Conservation (phyloP, 2,797 vertebrate species). For the Pseudochirops cupreus region DNA sequence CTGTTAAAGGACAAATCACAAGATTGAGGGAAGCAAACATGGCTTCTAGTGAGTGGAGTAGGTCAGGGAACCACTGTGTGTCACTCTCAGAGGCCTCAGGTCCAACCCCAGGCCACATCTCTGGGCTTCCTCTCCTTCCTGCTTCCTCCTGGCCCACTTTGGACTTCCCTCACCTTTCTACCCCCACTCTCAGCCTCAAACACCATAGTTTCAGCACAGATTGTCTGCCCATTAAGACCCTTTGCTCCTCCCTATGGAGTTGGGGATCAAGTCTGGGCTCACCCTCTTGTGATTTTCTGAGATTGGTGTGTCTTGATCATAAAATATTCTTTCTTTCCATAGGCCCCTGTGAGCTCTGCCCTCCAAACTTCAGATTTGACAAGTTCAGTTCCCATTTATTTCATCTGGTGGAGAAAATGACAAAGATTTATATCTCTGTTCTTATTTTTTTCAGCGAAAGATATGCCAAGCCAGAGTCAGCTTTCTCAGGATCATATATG, state of each 20-base stretch:
- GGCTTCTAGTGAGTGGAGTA: constrained; percentile 85
- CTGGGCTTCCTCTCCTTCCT: background rate
- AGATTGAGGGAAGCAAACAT: constrained; percentile 80
- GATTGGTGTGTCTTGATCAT: background rate
- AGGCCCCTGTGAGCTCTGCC: background rate
- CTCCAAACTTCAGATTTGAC: constrained; percentile 10
- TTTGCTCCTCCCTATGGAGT: constrained; percentile 1
- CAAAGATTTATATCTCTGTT: background rate
- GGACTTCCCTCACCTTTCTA: background rate
- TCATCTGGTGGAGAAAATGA: constrained; percentile 13
- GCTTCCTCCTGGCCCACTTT: background rate
- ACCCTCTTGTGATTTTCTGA: background rate
- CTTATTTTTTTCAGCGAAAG: background rate
- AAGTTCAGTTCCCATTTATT: constrained; percentile 4
- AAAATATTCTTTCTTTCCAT: background rate
- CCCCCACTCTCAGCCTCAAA: background rate
- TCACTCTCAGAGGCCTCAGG: constrained; percentile 39
- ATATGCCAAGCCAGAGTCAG: background rate
- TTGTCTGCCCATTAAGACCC: background rate
- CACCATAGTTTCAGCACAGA: background rate
- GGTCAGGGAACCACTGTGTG: constrained; percentile 45
- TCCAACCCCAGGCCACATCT: background rate
- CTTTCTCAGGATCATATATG: background rate
- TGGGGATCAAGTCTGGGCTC: background rate
- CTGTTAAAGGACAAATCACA: constrained; percentile 67